These are phyloP conservation scores for Bombus cullumanus DNA, from an alignment of 1,140 invertebrate genomes.

Conservation along the genomic window DNA sequence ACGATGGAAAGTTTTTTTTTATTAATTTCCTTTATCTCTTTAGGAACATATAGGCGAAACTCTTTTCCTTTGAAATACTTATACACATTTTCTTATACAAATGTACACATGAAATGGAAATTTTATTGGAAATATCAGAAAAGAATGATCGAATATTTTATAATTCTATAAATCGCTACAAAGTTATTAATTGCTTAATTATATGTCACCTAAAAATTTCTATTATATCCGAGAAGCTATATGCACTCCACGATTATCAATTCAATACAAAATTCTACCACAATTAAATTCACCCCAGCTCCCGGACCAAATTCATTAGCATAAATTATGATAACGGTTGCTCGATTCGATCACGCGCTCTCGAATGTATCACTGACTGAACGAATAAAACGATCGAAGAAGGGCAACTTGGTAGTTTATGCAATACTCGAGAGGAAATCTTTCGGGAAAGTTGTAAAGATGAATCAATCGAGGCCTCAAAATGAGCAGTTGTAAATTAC, in stretches of 20 bases:
- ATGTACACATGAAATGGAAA: no score
- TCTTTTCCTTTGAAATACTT: no score
- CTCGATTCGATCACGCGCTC: neutral
- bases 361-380: neutral
- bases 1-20: neutral
- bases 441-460: conserved; percentile 23
- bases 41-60: no score
- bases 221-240: neutral
- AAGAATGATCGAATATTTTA: neutral
- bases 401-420: conserved; percentile 9
- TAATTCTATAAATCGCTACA: neutral
- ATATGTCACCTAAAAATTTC: neutral
- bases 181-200: neutral
- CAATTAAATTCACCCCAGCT: neutral
- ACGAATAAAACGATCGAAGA: neutral
- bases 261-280: neutral
- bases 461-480: conserved; percentile 41
- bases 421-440: conserved; percentile 11
- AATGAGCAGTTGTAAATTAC: conserved; percentile 54
- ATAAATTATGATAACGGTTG: neutral
- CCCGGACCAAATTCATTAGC: neutral
- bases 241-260: neutral
- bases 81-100: no score
- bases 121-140: no score
- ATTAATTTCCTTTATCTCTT: no score